Evolutionary conservation across 2,113 vertebrate genomes (phyloP), one percentile per base, ranked within the genome.

Genomic region (Plestiodon gilberti): DNA sequence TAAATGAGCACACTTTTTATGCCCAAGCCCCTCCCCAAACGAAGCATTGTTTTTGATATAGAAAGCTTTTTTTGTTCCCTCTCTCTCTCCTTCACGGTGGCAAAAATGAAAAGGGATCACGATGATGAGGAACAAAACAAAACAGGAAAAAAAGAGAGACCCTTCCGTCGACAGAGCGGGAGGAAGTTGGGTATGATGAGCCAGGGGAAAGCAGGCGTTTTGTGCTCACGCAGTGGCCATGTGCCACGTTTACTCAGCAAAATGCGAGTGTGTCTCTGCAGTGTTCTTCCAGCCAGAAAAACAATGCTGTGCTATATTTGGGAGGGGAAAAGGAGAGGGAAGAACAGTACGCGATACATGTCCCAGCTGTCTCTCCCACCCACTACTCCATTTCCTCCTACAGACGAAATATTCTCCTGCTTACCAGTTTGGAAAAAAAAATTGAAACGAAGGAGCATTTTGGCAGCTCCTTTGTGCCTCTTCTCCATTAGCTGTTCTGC

Each of bases 291-390:
- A 91, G 94, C 88, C 55, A 81, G 88, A 89, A 90, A 90, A 89
- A 89, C 89, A 93, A 77, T 82, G 64, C 81, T 73, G 82, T 43
- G 70, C 78, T 92, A 93, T 93, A 74, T 84, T 84, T 84, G 65
- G 65, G 52, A 71, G 62, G 84, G 90, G 33, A 87, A 82, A 91
- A 80, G 35, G 55, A 64, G 69, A 81, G 87, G 90, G 91, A 94
- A 83, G 52, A 90, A 92, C 82, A 90, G 92, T 88, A 89, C 48
- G 79, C 87, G 90, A 64, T 82, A 92, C 64, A 90, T 75, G 80
- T 91, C 93, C 93, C 95, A 95, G 94, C 94, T 95, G 94, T 87
- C 94, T 82, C 92, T 93, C 94, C 90, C 93, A 91, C 78, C 87
- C 89, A 88, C 89, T 73, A 85, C 78, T 38, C 87, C 25, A 20